Conservation (phyloP, 1,140 invertebrate genomes). For the Anadara kagoshimensis region DNA sequence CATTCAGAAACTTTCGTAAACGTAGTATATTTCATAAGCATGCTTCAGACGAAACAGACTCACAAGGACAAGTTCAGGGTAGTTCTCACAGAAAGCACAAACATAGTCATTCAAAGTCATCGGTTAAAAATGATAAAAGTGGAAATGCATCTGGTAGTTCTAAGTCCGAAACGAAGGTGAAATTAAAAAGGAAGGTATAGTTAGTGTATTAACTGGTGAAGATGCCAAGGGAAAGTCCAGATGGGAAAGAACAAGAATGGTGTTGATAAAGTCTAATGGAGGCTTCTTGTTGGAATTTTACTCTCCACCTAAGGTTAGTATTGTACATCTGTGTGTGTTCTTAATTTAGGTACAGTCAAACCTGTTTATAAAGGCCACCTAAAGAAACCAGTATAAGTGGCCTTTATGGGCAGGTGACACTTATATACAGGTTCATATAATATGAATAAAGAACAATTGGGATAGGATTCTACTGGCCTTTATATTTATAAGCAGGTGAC, state of each 20-base stretch:
- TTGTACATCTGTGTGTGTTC: neutral
- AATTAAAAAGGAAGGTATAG: constrained; percentile 93
- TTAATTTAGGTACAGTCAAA: no score
- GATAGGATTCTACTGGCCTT: no score
- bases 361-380: no score
- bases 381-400: no score
- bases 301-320: constrained; percentile 89
- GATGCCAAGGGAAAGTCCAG: constrained; percentile 93
- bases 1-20: constrained; percentile 84
- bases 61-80: neutral
- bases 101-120: constrained; percentile 27
- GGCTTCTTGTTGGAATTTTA: constrained; percentile 97
- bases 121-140: constrained; percentile 8
- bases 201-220: constrained; percentile 84
- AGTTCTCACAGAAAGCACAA: constrained; percentile 13
- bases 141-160: constrained; percentile 3
- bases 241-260: constrained; percentile 95
- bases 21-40: constrained; percentile 91
- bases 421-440: no score
- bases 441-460: no score
- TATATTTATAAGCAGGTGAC: no score
- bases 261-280: constrained; percentile 92
- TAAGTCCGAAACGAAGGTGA: constrained; percentile 74
- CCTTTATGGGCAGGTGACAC: no score
- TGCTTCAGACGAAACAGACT: neutral